Evolutionary conservation across 2,888 invertebrate genomes (phyloP).

Genomic region (Meandrusa payeni): DNA sequence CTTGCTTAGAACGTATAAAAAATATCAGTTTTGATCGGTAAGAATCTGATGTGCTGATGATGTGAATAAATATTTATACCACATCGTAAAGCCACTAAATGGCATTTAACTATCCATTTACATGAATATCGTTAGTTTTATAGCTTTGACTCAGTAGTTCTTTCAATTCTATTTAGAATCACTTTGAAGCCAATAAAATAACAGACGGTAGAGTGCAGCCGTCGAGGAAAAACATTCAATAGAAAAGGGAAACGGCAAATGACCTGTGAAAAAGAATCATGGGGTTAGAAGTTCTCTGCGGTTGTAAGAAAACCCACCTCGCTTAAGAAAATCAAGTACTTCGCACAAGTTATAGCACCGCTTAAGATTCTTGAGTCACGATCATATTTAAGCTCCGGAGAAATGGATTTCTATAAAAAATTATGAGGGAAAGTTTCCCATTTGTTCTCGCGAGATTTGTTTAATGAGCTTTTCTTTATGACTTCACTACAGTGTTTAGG

Average conservation of each 20-base stretch:
- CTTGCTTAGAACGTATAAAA: too few species aligned
- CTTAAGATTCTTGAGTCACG: conserved; percentile 20
- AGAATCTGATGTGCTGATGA: too few species aligned
- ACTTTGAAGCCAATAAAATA: conserved; percentile 50
- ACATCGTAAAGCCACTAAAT: too few species aligned
- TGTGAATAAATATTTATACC: too few species aligned
- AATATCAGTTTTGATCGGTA: too few species aligned
- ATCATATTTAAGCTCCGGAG: conserved; percentile 12
- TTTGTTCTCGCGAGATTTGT: conserved; percentile 10
- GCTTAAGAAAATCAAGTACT: conserved; percentile 7
- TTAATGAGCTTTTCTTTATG: conserved; percentile 2
- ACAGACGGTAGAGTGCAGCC: conserved; percentile 43
- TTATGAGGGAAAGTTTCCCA: conserved; percentile 6
- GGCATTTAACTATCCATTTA: too few species aligned
- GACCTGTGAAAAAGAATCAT: conserved; percentile 59
- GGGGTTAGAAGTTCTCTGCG: conserved; percentile 39
- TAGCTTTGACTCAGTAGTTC: too few species aligned
- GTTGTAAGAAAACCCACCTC: conserved; percentile 12
- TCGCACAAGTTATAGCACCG: conserved; percentile 10
- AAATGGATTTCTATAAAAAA: conserved; percentile 16
- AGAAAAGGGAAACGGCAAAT: conserved; percentile 53
- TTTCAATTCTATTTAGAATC: conserved; percentile 42
- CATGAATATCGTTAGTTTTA: too few species aligned
- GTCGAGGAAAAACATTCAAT: conserved; percentile 50
- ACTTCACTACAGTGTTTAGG: too few species aligned